Conservation (phyloP, 2,888 invertebrate species). For the Saturnia pavonia region DNA sequence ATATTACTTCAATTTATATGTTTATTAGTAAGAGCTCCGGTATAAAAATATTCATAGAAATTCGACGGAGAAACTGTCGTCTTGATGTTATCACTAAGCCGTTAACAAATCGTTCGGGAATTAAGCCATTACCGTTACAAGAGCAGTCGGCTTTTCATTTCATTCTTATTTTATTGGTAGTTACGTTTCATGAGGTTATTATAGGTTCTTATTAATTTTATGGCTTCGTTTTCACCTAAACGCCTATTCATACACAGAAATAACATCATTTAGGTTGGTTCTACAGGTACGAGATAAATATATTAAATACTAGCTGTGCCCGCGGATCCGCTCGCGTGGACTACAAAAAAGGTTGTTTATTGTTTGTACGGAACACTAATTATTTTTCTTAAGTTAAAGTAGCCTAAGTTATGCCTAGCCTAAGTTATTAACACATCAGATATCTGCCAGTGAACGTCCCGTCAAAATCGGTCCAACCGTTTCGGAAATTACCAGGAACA, state of each 20-base stretch:
- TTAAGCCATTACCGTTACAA: neutral
- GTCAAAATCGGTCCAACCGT: no score
- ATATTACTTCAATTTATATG: neutral
- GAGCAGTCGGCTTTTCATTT: constrained; percentile 8
- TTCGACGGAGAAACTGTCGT: neutral
- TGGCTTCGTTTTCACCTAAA: neutral
- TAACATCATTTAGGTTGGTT: neutral
- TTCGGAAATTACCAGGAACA: no score
- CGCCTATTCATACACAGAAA: neutral
- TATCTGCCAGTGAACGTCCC: no score
- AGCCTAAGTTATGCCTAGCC: no score
- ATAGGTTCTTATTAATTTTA: constrained; percentile 3
- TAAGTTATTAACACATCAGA: no score
- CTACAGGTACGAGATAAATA: no score
- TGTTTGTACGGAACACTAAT: no score
- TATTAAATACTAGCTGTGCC: no score
- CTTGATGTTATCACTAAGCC: neutral
- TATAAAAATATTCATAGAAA: neutral
- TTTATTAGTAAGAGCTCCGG: neutral
- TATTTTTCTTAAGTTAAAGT: no score
- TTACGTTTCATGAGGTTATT: constrained; percentile 5
- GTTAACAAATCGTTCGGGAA: neutral
- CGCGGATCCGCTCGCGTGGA: no score
- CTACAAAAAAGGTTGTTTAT: no score
- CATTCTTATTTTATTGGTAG: constrained; percentile 3